These are phyloP conservation scores for Agonopterix subpropinquella DNA, from an alignment of 2,888 invertebrate genomes.

Conservation along the genomic window DNA sequence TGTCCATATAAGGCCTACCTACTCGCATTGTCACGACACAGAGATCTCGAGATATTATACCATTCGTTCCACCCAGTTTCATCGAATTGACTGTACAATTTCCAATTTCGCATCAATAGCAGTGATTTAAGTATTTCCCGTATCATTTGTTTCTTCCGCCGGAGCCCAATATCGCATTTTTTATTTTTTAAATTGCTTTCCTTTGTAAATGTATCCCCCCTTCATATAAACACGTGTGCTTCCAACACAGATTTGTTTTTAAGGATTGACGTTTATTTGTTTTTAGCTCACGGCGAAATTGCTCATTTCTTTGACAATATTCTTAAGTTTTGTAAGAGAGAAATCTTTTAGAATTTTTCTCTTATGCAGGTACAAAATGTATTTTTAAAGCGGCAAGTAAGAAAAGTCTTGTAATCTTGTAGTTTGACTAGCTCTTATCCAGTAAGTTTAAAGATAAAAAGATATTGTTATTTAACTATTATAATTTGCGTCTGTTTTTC, in stretches of 20 bases:
- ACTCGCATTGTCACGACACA: no score
- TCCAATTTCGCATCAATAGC: slow-evolving; percentile 60
- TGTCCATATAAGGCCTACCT: no score
- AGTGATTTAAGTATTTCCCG: slow-evolving; percentile 71
- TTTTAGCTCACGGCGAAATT: slow-evolving; percentile 60
- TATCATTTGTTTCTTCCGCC: slow-evolving; percentile 67
- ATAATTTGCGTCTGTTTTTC: no score
- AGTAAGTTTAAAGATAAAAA: no score
- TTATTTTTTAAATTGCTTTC: slow-evolving; percentile 73
- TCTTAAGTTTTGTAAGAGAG: slow-evolving; percentile 8
- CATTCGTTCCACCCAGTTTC: slow-evolving; percentile 9
- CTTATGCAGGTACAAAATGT: no score
- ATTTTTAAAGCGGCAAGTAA: no score
- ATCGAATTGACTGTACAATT: slow-evolving; percentile 18
- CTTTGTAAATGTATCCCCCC: slow-evolving; percentile 56
- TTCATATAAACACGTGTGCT: slow-evolving; percentile 56
- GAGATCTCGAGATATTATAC: no score
- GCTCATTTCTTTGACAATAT: slow-evolving; percentile 37
- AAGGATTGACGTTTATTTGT: slow-evolving; percentile 67
- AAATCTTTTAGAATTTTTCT: neutral
- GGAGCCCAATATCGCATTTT: slow-evolving; percentile 60
- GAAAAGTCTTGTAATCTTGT: no score
- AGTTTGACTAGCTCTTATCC: no score
- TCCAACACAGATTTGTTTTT: slow-evolving; percentile 67
- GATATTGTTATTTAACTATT: no score